Percentiles rank a stretch among this genome's conserved stretches.
These are phyloP conservation scores for Selenia dentaria DNA, from an alignment of 2,888 invertebrate genomes.

Conservation along the genomic window DNA sequence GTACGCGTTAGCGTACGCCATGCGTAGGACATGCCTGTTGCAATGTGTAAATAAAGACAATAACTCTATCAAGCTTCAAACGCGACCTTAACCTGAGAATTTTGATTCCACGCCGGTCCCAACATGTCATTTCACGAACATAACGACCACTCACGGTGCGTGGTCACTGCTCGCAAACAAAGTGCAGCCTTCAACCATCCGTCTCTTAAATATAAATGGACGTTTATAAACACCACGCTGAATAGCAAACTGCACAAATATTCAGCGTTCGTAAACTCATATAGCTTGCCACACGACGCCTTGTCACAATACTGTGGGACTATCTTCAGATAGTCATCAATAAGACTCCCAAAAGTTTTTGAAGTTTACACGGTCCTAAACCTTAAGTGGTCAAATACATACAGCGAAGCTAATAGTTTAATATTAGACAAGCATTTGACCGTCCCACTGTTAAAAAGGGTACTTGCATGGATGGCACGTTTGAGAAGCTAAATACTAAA, in stretches of 20 bases:
- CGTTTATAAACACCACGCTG: conserved; percentile 21
- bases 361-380: not conserved
- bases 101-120: conserved; percentile 4
- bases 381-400: not conserved
- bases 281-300: not conserved
- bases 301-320: no score
- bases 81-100: not conserved
- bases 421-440: no score
- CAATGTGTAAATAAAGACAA: no score
- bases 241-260: conserved; percentile 15
- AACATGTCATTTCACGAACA: conserved; percentile 13
- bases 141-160: not conserved
- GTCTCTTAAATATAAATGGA: conserved; percentile 28
- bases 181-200: conserved; percentile 19
- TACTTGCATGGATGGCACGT: conserved; percentile 15
- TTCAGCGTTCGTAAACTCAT: no score
- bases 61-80: not conserved
- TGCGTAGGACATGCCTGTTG: no score
- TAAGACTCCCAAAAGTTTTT: not conserved
- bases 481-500: conserved; percentile 10
- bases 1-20: no score
- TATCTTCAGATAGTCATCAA: no score
- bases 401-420: no score
- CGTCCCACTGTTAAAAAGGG: conserved; percentile 4
- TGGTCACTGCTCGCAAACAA: conserved; percentile 15